Evolutionary conservation across 2,113 vertebrate species (phyloP).

Genomic region (Lepidothrix coronata): DNA sequence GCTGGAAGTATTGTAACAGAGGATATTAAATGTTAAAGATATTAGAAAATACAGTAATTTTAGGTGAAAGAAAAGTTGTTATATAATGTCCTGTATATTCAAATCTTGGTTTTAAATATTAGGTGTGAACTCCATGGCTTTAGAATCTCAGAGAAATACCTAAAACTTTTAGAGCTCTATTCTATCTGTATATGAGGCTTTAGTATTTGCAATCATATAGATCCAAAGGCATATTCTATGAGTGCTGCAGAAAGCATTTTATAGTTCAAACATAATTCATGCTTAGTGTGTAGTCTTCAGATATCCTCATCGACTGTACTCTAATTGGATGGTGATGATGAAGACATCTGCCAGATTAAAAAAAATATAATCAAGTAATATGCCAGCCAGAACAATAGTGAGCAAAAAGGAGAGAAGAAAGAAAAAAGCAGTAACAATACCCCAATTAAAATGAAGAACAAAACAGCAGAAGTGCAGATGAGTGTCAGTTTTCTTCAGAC

Average conservation of each 20-base stretch:
- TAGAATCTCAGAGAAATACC: neutral
- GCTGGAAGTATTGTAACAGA: neutral
- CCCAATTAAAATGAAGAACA: constrained; percentile 27
- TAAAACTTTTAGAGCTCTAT: neutral
- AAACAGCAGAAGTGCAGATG: neutral
- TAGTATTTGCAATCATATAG: neutral
- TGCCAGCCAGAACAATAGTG: neutral
- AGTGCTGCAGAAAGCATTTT: neutral
- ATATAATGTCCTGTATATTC: neutral
- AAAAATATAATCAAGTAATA: neutral
- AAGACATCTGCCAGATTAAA: neutral
- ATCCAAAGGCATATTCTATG: neutral
- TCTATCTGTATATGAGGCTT: neutral
- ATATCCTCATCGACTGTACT: neutral
- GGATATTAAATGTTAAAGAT: neutral
- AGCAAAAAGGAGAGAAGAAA: neutral
- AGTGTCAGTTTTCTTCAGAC: neutral
- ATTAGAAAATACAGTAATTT: neutral
- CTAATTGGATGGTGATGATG: neutral
- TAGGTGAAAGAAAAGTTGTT: neutral
- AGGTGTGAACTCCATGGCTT: neutral
- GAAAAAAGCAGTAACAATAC: neutral
- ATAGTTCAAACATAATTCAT: neutral
- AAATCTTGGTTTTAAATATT: neutral
- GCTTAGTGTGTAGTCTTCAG: neutral